phyloP scores from a whole-genome alignment of 2,113 vertebrate species.

The Acinonyx jubatus region DNA sequence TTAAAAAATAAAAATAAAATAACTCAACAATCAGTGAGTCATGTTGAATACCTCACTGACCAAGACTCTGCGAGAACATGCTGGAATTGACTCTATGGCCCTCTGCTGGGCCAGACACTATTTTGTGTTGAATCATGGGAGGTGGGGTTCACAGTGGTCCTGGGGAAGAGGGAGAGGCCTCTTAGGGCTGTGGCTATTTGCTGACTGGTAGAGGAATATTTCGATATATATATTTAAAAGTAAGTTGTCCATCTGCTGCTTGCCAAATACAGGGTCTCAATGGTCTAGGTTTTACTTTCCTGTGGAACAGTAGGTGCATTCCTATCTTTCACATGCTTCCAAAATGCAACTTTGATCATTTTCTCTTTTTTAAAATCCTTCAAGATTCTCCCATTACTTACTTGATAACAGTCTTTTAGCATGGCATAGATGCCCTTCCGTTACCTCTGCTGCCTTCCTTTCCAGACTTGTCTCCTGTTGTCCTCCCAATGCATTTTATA shows the following conservation, averaged over 20 bases:
- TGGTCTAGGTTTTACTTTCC: not conserved
- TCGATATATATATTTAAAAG: not conserved
- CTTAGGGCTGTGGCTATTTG: not conserved
- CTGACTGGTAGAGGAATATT: not conserved
- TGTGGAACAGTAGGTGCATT: not conserved
- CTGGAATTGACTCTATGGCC: not conserved
- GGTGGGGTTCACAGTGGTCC: not conserved
- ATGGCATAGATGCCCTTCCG: not conserved
- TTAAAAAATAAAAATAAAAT: not conserved
- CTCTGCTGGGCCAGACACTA: not conserved
- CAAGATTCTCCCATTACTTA: not conserved
- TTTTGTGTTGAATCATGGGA: not conserved
- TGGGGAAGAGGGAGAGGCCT: not conserved
- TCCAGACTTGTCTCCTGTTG: not conserved
- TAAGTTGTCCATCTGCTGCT: not conserved
- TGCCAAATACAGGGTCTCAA: not conserved
- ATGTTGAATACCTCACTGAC: not conserved
- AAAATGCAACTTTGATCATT: conserved; percentile 7
- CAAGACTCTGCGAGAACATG: not conserved
- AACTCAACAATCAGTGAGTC: not conserved
- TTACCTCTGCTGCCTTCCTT: not conserved
- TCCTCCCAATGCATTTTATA: not conserved
- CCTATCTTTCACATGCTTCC: not conserved
- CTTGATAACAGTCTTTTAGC: not conserved
- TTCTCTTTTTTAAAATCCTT: conserved; percentile 22